Evolutionary conservation across 2,797 vertebrate species (phyloP), one percentile per base, ranked within the genome.

Genomic region (Sciurus carolinensis): DNA sequence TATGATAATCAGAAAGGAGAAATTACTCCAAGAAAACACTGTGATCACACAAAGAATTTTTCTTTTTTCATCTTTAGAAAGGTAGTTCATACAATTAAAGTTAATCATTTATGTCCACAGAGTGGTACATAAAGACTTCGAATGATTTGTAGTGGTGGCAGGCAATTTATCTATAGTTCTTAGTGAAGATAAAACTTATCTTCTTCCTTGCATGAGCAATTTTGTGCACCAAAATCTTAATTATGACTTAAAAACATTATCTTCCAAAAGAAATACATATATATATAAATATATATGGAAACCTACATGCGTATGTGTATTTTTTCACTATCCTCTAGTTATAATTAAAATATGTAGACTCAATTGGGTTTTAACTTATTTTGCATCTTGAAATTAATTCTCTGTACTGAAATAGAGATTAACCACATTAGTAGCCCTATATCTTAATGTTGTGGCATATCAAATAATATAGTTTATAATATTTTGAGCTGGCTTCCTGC

Each of bases 31-130:
- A 52, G n/a, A 92, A 82, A 80, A 72, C 42, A 93, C 77, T 17
- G 18, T 91, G 33, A 92, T 24, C 30, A 66, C n/a, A 28, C 3
- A 2, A 91, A 76, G 11, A 80, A 76, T 50, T 88, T 76, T 93
- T 77, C 33, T 59, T 90, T 50, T 36, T 91, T 84, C 76, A 62
- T 87, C 57, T 90, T 87, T 85, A 44, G 8, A 89, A 95, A 90
- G 36, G 24, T 87, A 11, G 30, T 77, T 91, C 26, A 44, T 76
- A n/a, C 28, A 96, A 91, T 87, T 73, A 84, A 17, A 76, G 28
- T 36, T 71, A 96, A 87, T 93, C 62, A 93, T 82, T 75, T 87
- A 47, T 54, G 24, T 77, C 92, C 30, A 77, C 3, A 80, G 50
- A 69, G 28, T 44, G 22, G 4, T 30, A 64, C 30, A 52, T 52